Percentiles rank a stretch among this genome's conserved stretches.
Evolutionary conservation across 2,888 invertebrate genomes (phyloP).

Genomic region (Phaonia tiefii): DNA sequence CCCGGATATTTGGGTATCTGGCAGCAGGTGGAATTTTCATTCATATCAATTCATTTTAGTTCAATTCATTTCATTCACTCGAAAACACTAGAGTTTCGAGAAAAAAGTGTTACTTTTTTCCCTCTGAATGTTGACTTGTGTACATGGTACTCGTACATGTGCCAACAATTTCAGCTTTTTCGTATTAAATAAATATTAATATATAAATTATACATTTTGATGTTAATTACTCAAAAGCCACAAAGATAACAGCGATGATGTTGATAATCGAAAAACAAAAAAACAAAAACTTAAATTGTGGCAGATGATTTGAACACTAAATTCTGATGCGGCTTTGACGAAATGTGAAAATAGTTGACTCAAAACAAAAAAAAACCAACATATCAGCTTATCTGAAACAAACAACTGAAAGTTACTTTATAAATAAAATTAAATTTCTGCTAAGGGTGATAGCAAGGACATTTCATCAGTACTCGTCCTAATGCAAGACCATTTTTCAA

Average conservation of each 20-base stretch:
- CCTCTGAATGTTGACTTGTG: too few species aligned
- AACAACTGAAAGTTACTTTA: too few species aligned
- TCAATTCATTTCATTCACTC: slow-evolving; percentile 24
- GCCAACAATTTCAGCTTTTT: neutral
- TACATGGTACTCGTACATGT: neutral
- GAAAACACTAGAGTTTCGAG: neutral
- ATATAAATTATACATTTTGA: neutral
- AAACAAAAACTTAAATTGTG: too few species aligned
- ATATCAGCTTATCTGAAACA: too few species aligned
- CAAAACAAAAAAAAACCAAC: too few species aligned
- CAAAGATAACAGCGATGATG: neutral
- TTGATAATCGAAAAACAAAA: neutral
- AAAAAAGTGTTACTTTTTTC: slow-evolving; percentile 14
- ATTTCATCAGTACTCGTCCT: too few species aligned
- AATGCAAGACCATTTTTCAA: too few species aligned
- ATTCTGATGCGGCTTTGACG: too few species aligned
- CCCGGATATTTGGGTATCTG: slow-evolving; percentile 2
- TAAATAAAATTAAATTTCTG: too few species aligned
- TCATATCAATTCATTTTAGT: slow-evolving; percentile 34
- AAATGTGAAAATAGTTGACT: too few species aligned
- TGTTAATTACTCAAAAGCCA: slow-evolving; percentile 6
- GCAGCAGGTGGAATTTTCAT: slow-evolving; percentile 34
- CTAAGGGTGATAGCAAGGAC: too few species aligned
- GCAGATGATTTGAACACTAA: slow-evolving; percentile 10
- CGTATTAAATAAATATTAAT: neutral